Conservation (phyloP, 2,113 vertebrate genomes). For the Chlorodrepanis virens region DNA sequence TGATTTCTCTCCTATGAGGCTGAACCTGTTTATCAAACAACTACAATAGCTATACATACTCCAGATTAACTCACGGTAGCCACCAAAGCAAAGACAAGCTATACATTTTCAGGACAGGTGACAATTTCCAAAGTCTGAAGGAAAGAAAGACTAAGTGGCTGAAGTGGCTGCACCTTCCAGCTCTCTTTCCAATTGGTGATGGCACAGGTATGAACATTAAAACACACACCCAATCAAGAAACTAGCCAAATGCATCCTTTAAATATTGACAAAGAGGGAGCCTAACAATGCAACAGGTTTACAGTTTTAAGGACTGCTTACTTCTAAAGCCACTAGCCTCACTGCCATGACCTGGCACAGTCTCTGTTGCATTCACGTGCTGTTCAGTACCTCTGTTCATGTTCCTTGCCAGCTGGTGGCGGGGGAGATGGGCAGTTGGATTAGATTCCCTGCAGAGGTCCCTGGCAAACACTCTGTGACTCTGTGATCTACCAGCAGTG, state of each 20-base stretch:
- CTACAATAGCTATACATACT: conserved; percentile 10
- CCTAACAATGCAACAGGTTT: not conserved
- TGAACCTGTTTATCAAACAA: not conserved
- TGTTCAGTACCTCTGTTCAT: not conserved
- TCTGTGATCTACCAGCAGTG: not conserved
- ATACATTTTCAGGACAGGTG: conserved; percentile 5
- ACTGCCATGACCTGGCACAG: not conserved
- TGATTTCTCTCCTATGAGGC: conserved; percentile 4
- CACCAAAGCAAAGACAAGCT: not conserved
- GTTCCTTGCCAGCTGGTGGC: not conserved
- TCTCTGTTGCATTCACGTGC: not conserved
- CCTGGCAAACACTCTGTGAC: not conserved
- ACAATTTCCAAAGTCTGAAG: not conserved
- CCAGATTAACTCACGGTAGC: not conserved
- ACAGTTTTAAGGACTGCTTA: not conserved
- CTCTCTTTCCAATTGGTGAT: not conserved
- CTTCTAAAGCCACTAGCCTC: not conserved
- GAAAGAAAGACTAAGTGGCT: not conserved
- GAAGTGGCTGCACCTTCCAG: not conserved
- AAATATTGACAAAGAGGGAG: not conserved
- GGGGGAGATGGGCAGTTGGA: not conserved
- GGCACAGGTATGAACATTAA: not conserved
- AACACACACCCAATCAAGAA: not conserved
- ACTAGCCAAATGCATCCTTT: not conserved
- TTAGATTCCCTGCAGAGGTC: not conserved